These are phyloP conservation scores for Pipa parva DNA, from an alignment of 2,113 vertebrate species.

Conservation along the genomic window DNA sequence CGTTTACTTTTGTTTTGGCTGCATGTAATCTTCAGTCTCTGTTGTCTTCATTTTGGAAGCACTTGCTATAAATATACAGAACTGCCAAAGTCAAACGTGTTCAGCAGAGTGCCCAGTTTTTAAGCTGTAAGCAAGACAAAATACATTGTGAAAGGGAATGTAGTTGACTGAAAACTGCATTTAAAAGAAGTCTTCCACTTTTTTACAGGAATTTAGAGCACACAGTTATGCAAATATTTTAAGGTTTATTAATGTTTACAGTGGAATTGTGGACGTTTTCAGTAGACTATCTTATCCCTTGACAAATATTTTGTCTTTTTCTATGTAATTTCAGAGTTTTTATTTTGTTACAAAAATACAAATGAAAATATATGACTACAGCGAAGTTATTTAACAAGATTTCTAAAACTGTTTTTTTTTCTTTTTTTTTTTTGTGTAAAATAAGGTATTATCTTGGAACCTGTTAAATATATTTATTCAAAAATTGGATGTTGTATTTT, in stretches of 20 bases:
- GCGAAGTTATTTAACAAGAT: slow-evolving; percentile 89
- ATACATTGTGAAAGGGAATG: slow-evolving; percentile 86
- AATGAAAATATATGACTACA: slow-evolving; percentile 86
- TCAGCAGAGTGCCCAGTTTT: slow-evolving; percentile 84
- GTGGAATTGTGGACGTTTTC: slow-evolving; percentile 91
- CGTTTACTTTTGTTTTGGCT: slow-evolving; percentile 64
- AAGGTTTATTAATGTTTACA: slow-evolving; percentile 86
- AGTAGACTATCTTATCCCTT: slow-evolving; percentile 89
- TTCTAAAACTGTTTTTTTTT: slow-evolving; percentile 88
- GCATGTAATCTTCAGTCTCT: slow-evolving; percentile 49
- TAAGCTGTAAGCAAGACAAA: slow-evolving; percentile 85
- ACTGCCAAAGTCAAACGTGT: slow-evolving; percentile 81
- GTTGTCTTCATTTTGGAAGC: slow-evolving; percentile 62
- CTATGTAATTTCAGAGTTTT: slow-evolving; percentile 96
- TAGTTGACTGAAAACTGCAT: slow-evolving; percentile 90
- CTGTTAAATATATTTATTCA: slow-evolving; percentile 98
- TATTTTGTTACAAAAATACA: slow-evolving; percentile 97
- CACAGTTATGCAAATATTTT: slow-evolving; percentile 90
- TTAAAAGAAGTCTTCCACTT: slow-evolving; percentile 86
- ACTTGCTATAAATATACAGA: slow-evolving; percentile 82
- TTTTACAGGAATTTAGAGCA: slow-evolving; percentile 87
- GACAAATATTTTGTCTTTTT: slow-evolving; percentile 94
- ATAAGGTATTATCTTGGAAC: slow-evolving; percentile 88
- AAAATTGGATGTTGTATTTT: slow-evolving; percentile 88
- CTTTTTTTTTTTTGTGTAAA: slow-evolving; percentile 88